Evolutionary conservation across 2,113 vertebrate genomes (phyloP).

Genomic region (Uropsilus gracilis): DNA sequence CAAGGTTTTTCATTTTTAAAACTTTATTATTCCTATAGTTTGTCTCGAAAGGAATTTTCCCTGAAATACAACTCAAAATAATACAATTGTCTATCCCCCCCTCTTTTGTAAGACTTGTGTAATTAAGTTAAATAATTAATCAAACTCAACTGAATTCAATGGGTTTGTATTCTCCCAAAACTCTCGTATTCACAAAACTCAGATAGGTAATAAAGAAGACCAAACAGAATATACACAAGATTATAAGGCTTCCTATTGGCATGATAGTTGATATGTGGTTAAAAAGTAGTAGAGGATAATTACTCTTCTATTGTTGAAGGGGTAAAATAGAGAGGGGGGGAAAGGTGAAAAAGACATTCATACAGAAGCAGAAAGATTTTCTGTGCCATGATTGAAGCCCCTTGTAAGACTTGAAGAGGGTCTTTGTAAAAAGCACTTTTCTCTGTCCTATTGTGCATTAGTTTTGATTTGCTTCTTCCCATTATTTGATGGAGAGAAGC

Average conservation of each 20-base stretch:
- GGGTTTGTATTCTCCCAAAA: too few species aligned
- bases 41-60: not conserved
- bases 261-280: not conserved
- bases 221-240: not conserved
- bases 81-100: not conserved
- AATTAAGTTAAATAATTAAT: constrained; percentile 52
- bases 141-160: not conserved
- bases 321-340: not conserved
- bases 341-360: constrained; percentile 18
- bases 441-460: constrained; percentile 39
- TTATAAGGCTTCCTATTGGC: not conserved
- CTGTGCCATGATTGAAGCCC: not conserved
- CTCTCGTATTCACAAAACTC: not conserved
- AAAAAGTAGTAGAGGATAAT: constrained; percentile 32
- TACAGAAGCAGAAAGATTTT: constrained; percentile 28
- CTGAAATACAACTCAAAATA: not conserved
- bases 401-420: not conserved
- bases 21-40: constrained; percentile 1
- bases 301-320: not conserved
- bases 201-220: not conserved
- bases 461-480: constrained; percentile 59
- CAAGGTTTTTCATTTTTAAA: not conserved
- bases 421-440: constrained; percentile 40
- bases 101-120: not conserved
- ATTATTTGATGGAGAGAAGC: constrained; percentile 39